Base-by-base conservation (phyloP, 2,888 invertebrate genomes). In the Torymus auratus region DNA sequence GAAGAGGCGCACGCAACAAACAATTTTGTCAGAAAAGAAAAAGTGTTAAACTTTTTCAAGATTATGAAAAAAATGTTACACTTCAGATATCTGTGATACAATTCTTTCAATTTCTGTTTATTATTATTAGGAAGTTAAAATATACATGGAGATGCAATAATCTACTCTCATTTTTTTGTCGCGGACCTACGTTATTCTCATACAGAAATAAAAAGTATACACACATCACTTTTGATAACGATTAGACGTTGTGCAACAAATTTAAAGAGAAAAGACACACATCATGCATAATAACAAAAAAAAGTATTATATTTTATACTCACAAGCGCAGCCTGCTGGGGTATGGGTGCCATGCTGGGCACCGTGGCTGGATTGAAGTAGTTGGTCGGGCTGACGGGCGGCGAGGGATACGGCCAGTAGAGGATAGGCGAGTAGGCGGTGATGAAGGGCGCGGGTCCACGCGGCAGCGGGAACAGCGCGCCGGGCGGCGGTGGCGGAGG, bases 331-430 rank as follows among this genome's bases (percentile, higher is more conserved):
- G 87, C 84, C 81, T 86, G 88, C 69, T 89, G 90, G 17, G 88
- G 88, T 78, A 90, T 90, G n/a, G 86, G 86, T 11, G 88, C 84
- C 10, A 90, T 88, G 13, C 88, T 88, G 13, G 88, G 87, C 14
- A 89, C 88, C 41, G 83, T 89, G 28, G 94, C 93, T 2, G 94
- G 94, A 82, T 95, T 95, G 88, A 95, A 96, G 91, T 96, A 96
- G 86, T 95, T 96, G 58, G 97, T 97, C 0, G 98, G 98, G 62
- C 97, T 97, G 17, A 98, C 97, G 0, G 98, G 98, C 58, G 98
- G 98, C 86, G 97, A 97, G 67, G 98, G 97, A 92, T 98, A 98
- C 0, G 96, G 96, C 97, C 97, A 98, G 92, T 97, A 97, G 86
- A 97, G 95, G 61, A 93, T 92, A 5, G 93, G 92, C 52, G 91